Conservation (phyloP, 2,797 vertebrate species). For the Syngnathus acus region DNA sequence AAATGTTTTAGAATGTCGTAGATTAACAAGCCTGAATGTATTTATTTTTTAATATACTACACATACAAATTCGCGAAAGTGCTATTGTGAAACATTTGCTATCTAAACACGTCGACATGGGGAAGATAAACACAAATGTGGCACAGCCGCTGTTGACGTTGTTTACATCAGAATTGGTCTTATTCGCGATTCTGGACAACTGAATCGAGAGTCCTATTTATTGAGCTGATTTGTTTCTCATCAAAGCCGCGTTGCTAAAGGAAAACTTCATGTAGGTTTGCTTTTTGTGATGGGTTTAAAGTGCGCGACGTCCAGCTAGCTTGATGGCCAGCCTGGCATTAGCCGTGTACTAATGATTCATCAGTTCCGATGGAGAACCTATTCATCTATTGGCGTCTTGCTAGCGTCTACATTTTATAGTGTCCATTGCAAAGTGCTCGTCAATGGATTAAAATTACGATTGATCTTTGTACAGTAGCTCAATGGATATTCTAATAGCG, state of each 20-base stretch:
- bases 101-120: conserved; percentile 64
- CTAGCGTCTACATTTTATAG: rapidly evolving
- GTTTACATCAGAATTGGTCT: conserved; percentile 5
- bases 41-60: neutral
- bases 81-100: conserved; percentile 10
- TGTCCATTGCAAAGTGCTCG: neutral
- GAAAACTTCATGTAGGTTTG: conserved; percentile 40
- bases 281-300: conserved; percentile 19
- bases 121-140: conserved; percentile 68
- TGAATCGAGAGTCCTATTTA: too few species aligned
- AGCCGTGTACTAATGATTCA: conserved; percentile 34
- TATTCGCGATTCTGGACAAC: conserved; percentile 9
- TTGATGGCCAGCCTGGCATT: conserved; percentile 25
- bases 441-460: neutral
- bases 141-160: conserved; percentile 28
- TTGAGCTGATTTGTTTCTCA: neutral
- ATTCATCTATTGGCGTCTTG: neutral
- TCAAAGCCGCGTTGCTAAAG: neutral
- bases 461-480: neutral
- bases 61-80: conserved; percentile 43
- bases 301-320: conserved; percentile 25
- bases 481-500: conserved; percentile 1
- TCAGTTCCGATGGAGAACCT: neutral
- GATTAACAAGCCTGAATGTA: neutral
- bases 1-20: neutral